Percentiles rank a stretch among this genome's conserved stretches.
phyloP scores from a whole-genome alignment of 2,888 invertebrate species.

The Yponomeuta malinellus region DNA sequence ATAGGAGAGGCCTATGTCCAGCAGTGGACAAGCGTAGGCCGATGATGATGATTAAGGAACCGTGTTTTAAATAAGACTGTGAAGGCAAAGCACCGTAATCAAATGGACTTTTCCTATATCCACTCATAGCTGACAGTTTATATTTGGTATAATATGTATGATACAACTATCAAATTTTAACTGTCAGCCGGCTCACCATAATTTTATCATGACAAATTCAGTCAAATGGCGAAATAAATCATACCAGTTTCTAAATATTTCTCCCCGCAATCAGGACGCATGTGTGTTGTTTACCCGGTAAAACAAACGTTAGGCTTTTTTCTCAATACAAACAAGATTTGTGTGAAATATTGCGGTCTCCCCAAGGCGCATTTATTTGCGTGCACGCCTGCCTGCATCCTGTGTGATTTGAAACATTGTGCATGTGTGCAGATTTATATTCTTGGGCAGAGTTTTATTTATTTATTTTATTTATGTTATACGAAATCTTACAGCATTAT shows the following conservation, averaged over 20 bases:
- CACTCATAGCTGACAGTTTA: no score
- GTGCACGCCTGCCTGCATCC: constrained; percentile 50
- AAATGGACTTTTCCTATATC: no score
- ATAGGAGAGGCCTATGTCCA: no score
- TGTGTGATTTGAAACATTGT: constrained; percentile 21
- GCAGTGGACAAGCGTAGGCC: no score
- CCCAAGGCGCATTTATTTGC: constrained; percentile 64
- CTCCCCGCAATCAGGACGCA: constrained; percentile 25
- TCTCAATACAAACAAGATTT: constrained; percentile 48
- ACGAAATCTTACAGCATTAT: no score
- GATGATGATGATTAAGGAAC: no score
- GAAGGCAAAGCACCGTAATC: no score
- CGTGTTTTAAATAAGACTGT: no score
- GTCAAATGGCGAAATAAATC: background rate
- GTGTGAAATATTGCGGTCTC: constrained; percentile 59
- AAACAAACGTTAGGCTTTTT: constrained; percentile 46
- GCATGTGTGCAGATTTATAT: background rate
- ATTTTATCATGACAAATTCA: background rate
- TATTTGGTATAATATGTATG: no score
- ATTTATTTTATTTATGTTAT: no score
- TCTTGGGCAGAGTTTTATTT: background rate
- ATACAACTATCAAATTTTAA: no score
- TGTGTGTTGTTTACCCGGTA: constrained; percentile 38
- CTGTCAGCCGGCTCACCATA: no score
- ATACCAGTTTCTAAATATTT: background rate